Percentiles rank a stretch among this genome's conserved stretches.
phyloP scores from a whole-genome alignment of 2,888 invertebrate species.

The Sepiola atlantica region DNA sequence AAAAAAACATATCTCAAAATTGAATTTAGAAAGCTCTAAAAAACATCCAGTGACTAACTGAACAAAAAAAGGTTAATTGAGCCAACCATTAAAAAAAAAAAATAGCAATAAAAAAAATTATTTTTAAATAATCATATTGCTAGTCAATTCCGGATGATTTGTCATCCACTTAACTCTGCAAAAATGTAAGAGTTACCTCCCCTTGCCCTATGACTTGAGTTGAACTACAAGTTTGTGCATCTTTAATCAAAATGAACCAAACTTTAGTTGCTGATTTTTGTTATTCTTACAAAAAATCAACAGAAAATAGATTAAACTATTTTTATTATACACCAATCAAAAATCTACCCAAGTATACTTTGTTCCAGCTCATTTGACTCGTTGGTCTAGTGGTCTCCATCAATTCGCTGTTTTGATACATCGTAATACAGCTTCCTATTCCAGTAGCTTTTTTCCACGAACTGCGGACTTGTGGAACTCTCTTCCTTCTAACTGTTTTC shows the following conservation, averaged over 20 bases:
- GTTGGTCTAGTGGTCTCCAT: too few relatives aligned
- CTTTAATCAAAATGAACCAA: background rate
- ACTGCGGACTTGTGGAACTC: too few relatives aligned
- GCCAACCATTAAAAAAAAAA: background rate
- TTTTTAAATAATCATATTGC: background rate
- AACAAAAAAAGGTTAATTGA: background rate
- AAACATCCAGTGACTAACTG: background rate
- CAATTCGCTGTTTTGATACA: too few relatives aligned
- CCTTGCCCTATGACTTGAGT: constrained; percentile 5
- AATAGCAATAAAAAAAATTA: background rate
- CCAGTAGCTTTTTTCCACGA: too few relatives aligned
- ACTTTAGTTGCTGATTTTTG: background rate
- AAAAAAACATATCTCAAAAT: background rate
- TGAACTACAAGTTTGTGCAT: background rate
- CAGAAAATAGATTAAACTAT: background rate
- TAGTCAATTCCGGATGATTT: background rate
- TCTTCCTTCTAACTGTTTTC: too few relatives aligned
- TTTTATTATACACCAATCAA: background rate
- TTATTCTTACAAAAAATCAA: background rate
- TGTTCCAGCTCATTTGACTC: too few relatives aligned
- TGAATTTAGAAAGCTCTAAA: background rate
- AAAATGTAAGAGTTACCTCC: background rate
- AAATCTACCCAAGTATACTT: too few relatives aligned
- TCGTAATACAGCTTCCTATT: too few relatives aligned
- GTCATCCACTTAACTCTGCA: background rate